These are phyloP conservation scores for Oreonectes daqikongensis DNA, from an alignment of 2,797 vertebrate species.

Conservation along the genomic window DNA sequence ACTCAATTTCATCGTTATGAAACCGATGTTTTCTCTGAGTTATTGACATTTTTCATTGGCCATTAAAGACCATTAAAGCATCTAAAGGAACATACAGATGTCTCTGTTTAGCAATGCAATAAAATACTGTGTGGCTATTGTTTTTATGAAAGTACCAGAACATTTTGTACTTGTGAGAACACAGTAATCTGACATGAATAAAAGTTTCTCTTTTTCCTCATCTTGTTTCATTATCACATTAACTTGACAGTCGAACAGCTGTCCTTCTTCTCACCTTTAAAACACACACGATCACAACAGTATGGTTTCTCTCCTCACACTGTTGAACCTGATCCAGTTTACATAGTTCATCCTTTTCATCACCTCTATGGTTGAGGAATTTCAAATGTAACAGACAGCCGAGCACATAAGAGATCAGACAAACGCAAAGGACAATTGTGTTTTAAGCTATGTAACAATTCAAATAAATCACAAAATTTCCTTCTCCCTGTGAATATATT, in stretches of 20 bases:
- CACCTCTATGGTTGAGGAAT: background rate
- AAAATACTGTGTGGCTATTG: background rate
- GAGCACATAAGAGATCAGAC: no score
- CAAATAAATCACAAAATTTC: no score
- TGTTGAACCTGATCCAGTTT: no score
- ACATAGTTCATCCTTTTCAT: background rate
- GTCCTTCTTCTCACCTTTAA: constrained; percentile 46
- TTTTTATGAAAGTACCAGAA: constrained; percentile 25
- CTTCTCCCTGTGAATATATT: no score
- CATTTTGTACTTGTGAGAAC: constrained; percentile 26
- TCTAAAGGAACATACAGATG: constrained; percentile 13
- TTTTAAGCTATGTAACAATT: no score
- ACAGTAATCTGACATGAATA: constrained; percentile 12
- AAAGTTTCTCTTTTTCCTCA: constrained; percentile 24
- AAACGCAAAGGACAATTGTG: no score
- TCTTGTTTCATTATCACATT: no score
- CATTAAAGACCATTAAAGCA: constrained; percentile 7
- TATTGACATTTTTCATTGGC: background rate
- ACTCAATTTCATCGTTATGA: background rate
- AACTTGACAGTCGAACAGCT: constrained; percentile 41
- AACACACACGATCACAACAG: constrained; percentile 30
- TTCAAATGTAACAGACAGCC: background rate
- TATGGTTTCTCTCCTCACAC: background rate
- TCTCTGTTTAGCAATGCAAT: constrained; percentile 15
- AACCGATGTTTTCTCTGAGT: background rate